Evolutionary conservation across 2,113 vertebrate genomes (phyloP).

Genomic region (Chelonoidis abingdonii): DNA sequence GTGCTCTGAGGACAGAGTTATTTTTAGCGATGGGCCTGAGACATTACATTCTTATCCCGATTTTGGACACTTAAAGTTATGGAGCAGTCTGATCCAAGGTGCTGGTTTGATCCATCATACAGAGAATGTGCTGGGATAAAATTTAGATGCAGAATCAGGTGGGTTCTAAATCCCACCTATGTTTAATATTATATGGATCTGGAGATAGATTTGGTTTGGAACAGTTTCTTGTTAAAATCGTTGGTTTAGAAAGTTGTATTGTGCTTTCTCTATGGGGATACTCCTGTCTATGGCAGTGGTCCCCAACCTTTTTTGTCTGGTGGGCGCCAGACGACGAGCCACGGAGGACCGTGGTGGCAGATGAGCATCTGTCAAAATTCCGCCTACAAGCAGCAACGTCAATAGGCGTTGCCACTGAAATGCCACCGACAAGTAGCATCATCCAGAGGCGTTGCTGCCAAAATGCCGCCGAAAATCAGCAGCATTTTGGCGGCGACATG

Average conservation of each 20-base stretch:
- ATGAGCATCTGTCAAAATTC: no score
- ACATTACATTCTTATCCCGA: background rate
- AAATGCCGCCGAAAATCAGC: no score
- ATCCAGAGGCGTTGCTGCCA: no score
- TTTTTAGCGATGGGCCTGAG: background rate
- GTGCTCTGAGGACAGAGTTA: background rate
- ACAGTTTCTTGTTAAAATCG: background rate
- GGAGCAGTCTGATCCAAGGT: background rate
- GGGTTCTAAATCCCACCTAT: background rate
- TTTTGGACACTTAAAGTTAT: background rate
- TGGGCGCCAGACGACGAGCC: no score
- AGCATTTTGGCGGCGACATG: no score
- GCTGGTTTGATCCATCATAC: fast-evolving
- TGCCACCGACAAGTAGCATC: no score
- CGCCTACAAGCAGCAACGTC: no score
- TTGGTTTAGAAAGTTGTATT: background rate
- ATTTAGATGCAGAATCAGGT: fast-evolving
- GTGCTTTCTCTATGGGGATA: background rate
- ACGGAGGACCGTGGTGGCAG: no score
- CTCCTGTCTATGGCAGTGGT: no score
- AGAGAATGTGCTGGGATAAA: background rate
- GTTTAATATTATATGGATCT: background rate
- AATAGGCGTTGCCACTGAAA: no score
- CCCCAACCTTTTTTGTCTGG: no score
- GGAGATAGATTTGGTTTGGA: background rate